These are phyloP conservation scores for Eriocheir sinensis DNA, from an alignment of 1,140 invertebrate genomes.

Conservation along the genomic window DNA sequence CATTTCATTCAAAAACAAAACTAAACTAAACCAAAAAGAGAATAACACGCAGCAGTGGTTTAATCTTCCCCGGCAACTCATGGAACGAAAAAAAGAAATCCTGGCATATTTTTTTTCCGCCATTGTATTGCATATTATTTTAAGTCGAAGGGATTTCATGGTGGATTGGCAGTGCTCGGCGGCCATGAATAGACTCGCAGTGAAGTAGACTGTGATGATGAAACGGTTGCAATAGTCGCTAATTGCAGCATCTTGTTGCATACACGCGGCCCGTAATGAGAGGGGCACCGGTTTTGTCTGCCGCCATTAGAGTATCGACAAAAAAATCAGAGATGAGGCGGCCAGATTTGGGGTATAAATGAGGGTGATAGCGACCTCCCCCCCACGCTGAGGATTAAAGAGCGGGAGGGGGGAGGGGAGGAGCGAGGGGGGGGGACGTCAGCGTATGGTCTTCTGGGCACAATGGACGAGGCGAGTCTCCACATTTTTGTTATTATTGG, in stretches of 20 bases:
- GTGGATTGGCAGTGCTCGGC: neutral
- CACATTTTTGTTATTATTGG: slow-evolving; percentile 26
- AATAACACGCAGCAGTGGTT: neutral
- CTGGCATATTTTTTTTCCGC: no score
- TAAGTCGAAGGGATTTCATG: slow-evolving; percentile 24
- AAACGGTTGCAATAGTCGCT: slow-evolving; percentile 24
- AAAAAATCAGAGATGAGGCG: slow-evolving; percentile 24
- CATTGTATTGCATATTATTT: slow-evolving; percentile 18
- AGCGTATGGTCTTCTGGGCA: slow-evolving; percentile 6
- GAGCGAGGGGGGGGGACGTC: neutral
- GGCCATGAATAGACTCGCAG: slow-evolving; percentile 20
- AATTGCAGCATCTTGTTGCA: slow-evolving; percentile 24
- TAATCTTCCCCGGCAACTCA: neutral
- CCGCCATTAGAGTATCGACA: slow-evolving; percentile 13
- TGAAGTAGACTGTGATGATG: slow-evolving; percentile 24
- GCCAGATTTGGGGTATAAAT: slow-evolving; percentile 24
- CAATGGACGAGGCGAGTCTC: neutral
- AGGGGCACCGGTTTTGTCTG: neutral
- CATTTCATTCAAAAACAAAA: neutral
- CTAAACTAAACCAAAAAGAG: neutral
- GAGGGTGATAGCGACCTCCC: neutral
- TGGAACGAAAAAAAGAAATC: neutral
- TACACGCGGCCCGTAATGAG: slow-evolving; percentile 11
- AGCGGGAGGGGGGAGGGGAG: neutral
- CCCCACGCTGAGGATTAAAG: slow-evolving; percentile 11